Evolutionary conservation across 2,113 vertebrate genomes (phyloP), one percentile per base, ranked within the genome.

Genomic region (Triplophysa siluroides): DNA sequence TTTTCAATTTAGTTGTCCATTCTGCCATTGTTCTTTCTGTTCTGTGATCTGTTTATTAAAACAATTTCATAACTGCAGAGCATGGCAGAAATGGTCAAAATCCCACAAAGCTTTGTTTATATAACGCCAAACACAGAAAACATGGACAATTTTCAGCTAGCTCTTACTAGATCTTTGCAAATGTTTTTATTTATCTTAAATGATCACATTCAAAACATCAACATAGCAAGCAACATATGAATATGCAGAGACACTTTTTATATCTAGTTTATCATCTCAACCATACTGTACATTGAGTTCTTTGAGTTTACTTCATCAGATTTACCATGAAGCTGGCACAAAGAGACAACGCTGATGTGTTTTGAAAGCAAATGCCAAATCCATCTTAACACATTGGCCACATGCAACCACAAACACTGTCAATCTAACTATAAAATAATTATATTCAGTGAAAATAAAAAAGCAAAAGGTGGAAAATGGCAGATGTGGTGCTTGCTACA

Each of bases 381-480:
- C 71, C n/a, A 43, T 73, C n/a, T 33, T 56, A 38, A 58, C 50
- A 56, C 52, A n/a, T 56, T 38, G 19, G 23, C 45, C 14, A 52
- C 45, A 29, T 26, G 58, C 70, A 60, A 23, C 58, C 24, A n/a
- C 60, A 73, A 73, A 60, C 54, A 73, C 52, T 73, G 54, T 60
- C 52, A 63, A 63, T 63, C 58, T 41, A 63, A 76, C 73, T 47
- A 41, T 50, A 47, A 63, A 47, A 63, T 47, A 13, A 76, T 62
- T 76, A 26, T 29, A 76, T 38, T 50, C 60, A 76, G 41, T 63
- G 38, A 50, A 50, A 76, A 76, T 63, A 58, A 41, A 75, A 62
- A 61, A 19, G n/a, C 19, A 74, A 74, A 74, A 43, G 33, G 73
- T 24, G 62, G 38, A 76, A 38, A 63, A 61, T 62, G 56, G 58